phyloP scores from a whole-genome alignment of 2,797 vertebrate species.

The Tangara arthus region DNA sequence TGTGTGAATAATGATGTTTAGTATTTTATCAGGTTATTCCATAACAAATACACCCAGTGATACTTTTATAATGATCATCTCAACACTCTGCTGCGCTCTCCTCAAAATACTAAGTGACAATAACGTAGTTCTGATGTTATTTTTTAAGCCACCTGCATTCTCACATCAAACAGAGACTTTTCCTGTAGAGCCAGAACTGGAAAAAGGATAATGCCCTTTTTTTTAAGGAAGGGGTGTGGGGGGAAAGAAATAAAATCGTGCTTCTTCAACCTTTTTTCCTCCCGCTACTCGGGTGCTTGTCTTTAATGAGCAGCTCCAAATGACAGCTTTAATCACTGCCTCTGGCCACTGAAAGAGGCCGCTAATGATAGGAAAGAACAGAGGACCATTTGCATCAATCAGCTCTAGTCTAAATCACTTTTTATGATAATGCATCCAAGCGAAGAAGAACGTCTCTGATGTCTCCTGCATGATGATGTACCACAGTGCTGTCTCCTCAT shows the following conservation, averaged over 20 bases:
- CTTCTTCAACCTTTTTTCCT: constrained; percentile 81
- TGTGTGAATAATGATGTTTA: neutral
- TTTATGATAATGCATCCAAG: constrained; percentile 99
- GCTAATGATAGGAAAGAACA: constrained; percentile 99
- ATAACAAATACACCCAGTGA: constrained; percentile 60
- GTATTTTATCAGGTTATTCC: constrained; percentile 23
- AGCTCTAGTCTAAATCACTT: constrained; percentile 97
- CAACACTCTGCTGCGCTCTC: constrained; percentile 1
- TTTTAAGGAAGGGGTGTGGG: neutral
- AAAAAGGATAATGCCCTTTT: constrained; percentile 21
- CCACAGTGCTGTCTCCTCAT: constrained; percentile 78
- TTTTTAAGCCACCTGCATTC: constrained; percentile 54
- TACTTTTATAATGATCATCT: constrained; percentile 40
- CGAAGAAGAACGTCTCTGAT: constrained; percentile 88
- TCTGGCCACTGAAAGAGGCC: constrained; percentile 95
- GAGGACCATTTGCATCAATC: constrained; percentile 99
- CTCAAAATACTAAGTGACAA: constrained; percentile 50
- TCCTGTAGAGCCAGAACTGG: constrained; percentile 35
- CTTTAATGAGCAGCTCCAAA: constrained; percentile 99
- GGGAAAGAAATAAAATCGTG: constrained; percentile 8
- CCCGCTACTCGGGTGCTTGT: constrained; percentile 82
- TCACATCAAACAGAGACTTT: constrained; percentile 13
- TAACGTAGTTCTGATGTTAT: constrained; percentile 23
- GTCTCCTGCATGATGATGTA: constrained; percentile 91
- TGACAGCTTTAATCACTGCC: constrained; percentile 99